A percentile compares a stretch with the other conserved stretches of the same genome.
Conservation (phyloP, 2,888 invertebrate genomes). For the Phaedon cochleariae region DNA sequence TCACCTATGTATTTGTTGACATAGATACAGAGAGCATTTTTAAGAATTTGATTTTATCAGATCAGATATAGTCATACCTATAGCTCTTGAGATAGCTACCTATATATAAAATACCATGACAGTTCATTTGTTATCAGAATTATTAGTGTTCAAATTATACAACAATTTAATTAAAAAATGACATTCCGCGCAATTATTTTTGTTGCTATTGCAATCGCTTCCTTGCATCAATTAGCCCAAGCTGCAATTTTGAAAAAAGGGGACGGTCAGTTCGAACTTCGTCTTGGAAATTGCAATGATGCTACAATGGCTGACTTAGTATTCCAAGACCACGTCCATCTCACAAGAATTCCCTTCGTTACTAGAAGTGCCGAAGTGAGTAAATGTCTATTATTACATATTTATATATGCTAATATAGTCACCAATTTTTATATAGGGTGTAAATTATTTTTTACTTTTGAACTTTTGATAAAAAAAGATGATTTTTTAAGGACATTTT, state of each 20-base stretch:
- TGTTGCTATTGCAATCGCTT: not conserved
- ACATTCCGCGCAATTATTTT: not conserved
- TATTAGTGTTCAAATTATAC: not conserved
- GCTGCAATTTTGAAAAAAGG: not conserved
- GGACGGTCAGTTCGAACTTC: conserved; percentile 22
- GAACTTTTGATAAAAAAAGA: no score
- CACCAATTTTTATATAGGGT: no score
- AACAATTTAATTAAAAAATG: not conserved
- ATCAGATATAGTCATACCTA: no score
- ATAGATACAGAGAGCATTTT: no score
- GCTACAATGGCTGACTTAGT: conserved; percentile 20
- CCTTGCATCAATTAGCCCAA: not conserved
- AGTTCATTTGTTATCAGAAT: not conserved
- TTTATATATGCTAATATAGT: no score
- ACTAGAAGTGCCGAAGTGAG: conserved; percentile 22
- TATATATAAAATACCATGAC: not conserved
- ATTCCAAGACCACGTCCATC: conserved; percentile 27
- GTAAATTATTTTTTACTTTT: no score
- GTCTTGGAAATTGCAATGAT: conserved; percentile 23
- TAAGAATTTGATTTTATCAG: no score
- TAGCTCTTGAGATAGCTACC: no score
- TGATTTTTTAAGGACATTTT: no score
- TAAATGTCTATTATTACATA: no score
- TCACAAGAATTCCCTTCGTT: conserved; percentile 13
- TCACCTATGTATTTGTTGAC: no score